Evolutionary conservation across 2,888 invertebrate species (phyloP).

Genomic region (Spodoptera littoralis): DNA sequence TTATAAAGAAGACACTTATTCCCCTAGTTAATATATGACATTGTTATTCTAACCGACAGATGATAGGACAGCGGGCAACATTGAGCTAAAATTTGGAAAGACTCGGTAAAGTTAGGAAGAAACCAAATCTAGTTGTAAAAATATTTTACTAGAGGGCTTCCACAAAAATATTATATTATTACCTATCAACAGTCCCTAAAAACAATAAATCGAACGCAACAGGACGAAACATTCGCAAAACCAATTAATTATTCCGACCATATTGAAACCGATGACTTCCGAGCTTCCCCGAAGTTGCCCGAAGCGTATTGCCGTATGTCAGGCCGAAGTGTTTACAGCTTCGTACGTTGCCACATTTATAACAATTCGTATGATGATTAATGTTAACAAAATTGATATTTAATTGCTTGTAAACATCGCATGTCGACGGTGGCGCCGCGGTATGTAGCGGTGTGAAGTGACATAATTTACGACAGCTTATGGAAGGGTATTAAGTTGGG

Average conservation of each 20-base stretch:
- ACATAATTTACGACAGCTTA: slow-evolving; percentile 68
- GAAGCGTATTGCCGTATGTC: slow-evolving; percentile 33
- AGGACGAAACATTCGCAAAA: slow-evolving; percentile 1
- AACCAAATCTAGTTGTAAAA: neutral
- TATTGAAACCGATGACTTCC: slow-evolving; percentile 15
- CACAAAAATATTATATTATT: no score
- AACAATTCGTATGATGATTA: slow-evolving; percentile 78
- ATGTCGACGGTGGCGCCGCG: slow-evolving; percentile 61
- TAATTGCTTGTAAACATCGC: slow-evolving; percentile 77
- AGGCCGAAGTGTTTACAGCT: slow-evolving; percentile 47
- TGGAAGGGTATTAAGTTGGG: slow-evolving; percentile 46
- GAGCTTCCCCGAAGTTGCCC: slow-evolving; percentile 16
- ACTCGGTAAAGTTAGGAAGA: no score
- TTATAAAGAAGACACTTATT: no score
- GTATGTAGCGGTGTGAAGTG: slow-evolving; percentile 65
- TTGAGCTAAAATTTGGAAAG: neutral
- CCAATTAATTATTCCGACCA: neutral
- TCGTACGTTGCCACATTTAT: slow-evolving; percentile 60
- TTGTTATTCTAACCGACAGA: no score
- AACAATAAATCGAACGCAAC: neutral
- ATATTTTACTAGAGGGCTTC: no score
- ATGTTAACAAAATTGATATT: slow-evolving; percentile 82
- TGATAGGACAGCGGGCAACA: slow-evolving; percentile 4
- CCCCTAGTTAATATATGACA: no score
- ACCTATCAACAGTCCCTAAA: neutral